A percentile compares a stretch with the other conserved stretches of the same genome.
Conservation (phyloP, 2,113 vertebrate species). For the sheep (Ovis aries) region ARS-UI_Ramb_v3.0 NC_056060.1:68321501-68322000, state of each 20-base stretch:
- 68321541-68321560: not conserved
- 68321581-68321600: not conserved
- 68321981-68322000: not conserved
- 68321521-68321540: not conserved
- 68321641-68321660: not conserved
- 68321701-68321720: not conserved
- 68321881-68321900: not conserved
- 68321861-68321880: not conserved
- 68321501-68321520: not conserved
- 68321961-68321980: not conserved
- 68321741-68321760: not conserved
- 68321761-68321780: not conserved
- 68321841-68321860: not conserved
- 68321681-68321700: not conserved
- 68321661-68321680: not conserved
- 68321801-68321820: not conserved
- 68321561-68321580: not conserved
- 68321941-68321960: not conserved
- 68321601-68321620: not conserved
- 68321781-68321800: not conserved
- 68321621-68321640: not conserved
- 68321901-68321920: not conserved
- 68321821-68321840: not conserved
- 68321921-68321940: not conserved
- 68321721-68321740: not conserved